phyloP scores from a whole-genome alignment of 2,888 invertebrate genomes.

The Stegana nigrithorax region DNA sequence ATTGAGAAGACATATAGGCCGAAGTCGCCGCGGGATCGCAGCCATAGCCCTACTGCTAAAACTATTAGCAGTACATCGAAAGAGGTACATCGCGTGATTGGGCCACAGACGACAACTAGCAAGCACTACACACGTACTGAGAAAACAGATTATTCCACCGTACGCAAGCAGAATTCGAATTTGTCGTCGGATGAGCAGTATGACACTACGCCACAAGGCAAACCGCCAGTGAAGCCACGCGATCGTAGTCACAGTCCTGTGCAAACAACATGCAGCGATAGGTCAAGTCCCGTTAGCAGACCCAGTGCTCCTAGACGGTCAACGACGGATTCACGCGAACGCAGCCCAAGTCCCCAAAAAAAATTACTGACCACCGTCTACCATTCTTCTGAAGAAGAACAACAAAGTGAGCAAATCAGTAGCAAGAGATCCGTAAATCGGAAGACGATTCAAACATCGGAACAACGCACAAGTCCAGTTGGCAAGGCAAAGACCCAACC shows the following conservation, averaged over 20 bases:
- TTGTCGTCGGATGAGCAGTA: neutral
- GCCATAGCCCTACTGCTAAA: conserved; percentile 38
- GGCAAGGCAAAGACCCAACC: conserved; percentile 11
- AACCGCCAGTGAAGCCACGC: conserved; percentile 49
- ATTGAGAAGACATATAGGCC: neutral
- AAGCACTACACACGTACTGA: conserved; percentile 29
- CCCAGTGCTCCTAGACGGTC: conserved; percentile 21
- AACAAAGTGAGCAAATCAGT: neutral
- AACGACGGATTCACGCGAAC: conserved; percentile 26
- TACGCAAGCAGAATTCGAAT: conserved; percentile 9
- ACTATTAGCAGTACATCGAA: conserved; percentile 24
- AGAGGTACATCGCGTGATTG: conserved; percentile 23
- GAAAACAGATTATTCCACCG: conserved; percentile 34
- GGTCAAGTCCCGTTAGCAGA: conserved; percentile 9
- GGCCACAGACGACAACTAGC: conserved; percentile 16
- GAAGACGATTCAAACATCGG: conserved; percentile 45
- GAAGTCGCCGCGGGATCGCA: conserved; percentile 33
- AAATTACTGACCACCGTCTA: conserved; percentile 61
- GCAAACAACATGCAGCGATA: neutral
- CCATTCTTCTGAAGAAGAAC: neutral
- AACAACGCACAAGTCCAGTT: conserved; percentile 29
- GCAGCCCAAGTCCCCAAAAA: conserved; percentile 58
- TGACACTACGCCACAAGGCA: conserved; percentile 32
- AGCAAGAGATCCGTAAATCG: conserved; percentile 69
- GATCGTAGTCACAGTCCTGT: conserved; percentile 41